phyloP scores from a whole-genome alignment of 92 coral and sea anemone genomes.

The Umimayanthus chanpuru region DNA sequence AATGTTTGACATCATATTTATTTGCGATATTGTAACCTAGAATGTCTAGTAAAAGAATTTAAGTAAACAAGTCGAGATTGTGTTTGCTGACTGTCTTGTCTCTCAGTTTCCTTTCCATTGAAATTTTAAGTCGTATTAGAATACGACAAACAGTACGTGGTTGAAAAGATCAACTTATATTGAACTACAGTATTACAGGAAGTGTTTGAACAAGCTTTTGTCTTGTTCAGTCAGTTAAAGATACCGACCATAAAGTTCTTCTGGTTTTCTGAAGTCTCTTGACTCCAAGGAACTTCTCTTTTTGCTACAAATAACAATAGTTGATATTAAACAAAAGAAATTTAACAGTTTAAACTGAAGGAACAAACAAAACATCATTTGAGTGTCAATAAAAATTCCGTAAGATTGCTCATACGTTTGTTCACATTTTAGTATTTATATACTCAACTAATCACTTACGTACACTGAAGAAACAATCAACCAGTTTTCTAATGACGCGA shows the following conservation, averaged over 20 bases:
- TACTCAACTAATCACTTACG: too few species aligned
- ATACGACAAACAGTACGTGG: neutral
- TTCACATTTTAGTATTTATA: too few species aligned
- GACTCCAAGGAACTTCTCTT: too few species aligned
- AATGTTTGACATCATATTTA: neutral
- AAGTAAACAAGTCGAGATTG: neutral
- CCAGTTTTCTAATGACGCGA: neutral
- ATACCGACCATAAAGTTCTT: too few species aligned
- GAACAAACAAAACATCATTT: too few species aligned
- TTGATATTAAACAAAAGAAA: too few species aligned
- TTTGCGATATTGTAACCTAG: neutral
- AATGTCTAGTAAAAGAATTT: neutral
- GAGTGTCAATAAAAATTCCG: neutral
- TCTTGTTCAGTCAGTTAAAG: too few species aligned
- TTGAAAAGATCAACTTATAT: neutral
- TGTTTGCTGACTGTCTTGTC: neutral
- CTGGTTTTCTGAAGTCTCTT: too few species aligned
- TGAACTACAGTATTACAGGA: neutral
- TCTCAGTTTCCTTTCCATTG: neutral
- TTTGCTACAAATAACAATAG: neutral
- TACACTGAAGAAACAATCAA: neutral
- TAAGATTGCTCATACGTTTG: neutral
- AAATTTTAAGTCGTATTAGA: too few species aligned
- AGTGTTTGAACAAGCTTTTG: neutral
- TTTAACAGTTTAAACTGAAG: neutral